Evolutionary conservation across 2,797 vertebrate genomes (phyloP), one percentile per base, ranked within the genome.

Genomic region (Danio aesculapii): DNA sequence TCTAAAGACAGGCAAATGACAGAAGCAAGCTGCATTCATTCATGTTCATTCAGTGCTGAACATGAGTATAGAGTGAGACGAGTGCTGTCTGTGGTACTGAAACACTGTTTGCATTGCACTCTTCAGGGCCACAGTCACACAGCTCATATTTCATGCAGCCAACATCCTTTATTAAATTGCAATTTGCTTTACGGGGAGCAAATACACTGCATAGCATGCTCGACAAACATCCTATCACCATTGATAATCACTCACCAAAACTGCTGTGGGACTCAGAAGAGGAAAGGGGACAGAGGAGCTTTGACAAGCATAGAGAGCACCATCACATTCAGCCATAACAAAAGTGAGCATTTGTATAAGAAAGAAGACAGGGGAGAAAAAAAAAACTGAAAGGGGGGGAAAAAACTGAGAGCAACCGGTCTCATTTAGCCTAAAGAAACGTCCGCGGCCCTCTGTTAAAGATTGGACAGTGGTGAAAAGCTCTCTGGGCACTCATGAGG

Each of bases 31-130:
- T 62, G 30, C 30, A 30, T 30, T 30, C 30, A 30, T 30, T 30
- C 30, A 30, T 30, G 30, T 30, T 30, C 30, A 30, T 30, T 30
- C 30, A 30, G 30, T 30, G 30, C 30, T 30, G 30, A 30, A 30
- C 12, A 8, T 13, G 6, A 16, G 46, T 17, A 6, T 10, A 19
- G 19, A 8, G 53, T 13, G 13, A 57, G 57, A 74, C 6, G 82
- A 90, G 89, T 92, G 92, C 93, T 96, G 95, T 97, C 95, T 96
- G 82, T 95, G 95, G 96, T 97, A 90, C 95, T 97, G 95, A 96
- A 96, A 92, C 68, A 82, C 14, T 61, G 39, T 82, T 63, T 79
- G 57, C 59, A 66, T 62, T 63, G 47, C 52, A 70, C 44, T 39
- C 39, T 61, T 44, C 52, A 66, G 49, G 39, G 57, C 77, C 63